phyloP scores from a whole-genome alignment of 2,113 vertebrate species.

The Gavia stellata region DNA sequence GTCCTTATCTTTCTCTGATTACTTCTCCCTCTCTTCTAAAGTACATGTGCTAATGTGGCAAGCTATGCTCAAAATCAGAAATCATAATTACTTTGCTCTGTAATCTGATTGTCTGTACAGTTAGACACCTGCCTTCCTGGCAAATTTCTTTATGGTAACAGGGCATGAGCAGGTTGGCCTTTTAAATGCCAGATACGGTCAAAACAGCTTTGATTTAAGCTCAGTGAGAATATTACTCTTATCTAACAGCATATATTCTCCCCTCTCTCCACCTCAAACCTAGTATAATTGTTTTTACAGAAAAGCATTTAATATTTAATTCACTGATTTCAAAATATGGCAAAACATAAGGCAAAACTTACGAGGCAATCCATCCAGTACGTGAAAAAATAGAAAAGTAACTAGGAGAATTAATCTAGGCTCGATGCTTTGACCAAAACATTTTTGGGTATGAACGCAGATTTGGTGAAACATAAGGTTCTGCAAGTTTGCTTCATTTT shows the following conservation, averaged over 20 bases:
- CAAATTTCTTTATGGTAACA: constrained; percentile 57
- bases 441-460: not conserved
- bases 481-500: not conserved
- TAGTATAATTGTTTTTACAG: not conserved
- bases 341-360: not conserved
- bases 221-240: not conserved
- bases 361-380: not conserved
- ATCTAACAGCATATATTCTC: not conserved
- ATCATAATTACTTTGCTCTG: constrained; percentile 60
- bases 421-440: not conserved
- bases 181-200: constrained; percentile 21
- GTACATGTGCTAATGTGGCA: constrained; percentile 14
- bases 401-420: not conserved
- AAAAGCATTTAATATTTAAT: not conserved
- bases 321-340: not conserved
- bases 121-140: constrained; percentile 71
- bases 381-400: not conserved
- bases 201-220: constrained; percentile 12
- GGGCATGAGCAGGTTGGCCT: constrained; percentile 43
- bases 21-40: constrained; percentile 45
- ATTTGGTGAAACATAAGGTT: not conserved
- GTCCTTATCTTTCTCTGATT: constrained; percentile 19
- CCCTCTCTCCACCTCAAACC: not conserved
- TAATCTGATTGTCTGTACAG: constrained; percentile 57
- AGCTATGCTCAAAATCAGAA: constrained; percentile 13